phyloP scores from a whole-genome alignment of 2,797 vertebrate species.

The Catostomus latipinnis region DNA sequence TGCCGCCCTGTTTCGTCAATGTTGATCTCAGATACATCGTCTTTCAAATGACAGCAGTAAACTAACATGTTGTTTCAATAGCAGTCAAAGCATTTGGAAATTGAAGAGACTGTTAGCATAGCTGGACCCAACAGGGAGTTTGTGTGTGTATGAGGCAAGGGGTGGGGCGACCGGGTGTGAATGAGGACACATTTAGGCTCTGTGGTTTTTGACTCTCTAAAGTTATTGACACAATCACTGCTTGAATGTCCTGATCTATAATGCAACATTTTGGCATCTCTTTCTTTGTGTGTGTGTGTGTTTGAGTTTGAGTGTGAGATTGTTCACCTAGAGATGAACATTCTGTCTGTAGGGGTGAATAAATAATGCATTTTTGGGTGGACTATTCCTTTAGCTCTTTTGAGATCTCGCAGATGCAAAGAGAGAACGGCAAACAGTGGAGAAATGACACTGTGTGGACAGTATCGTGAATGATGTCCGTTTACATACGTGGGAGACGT shows the following conservation, averaged over 20 bases:
- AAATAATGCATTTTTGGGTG: not conserved
- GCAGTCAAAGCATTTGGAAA: constrained; percentile 15
- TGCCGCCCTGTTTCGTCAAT: not conserved
- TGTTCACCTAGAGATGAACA: no score
- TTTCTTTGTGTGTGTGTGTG: no score
- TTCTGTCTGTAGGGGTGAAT: no score
- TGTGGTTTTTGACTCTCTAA: not conserved
- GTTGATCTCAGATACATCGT: not conserved
- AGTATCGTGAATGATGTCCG: not conserved
- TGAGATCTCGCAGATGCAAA: not conserved
- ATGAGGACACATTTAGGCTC: not conserved
- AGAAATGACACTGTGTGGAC: not conserved
- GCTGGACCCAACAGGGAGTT: constrained; percentile 3
- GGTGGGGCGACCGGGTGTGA: no score
- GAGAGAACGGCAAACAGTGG: not conserved
- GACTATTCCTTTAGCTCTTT: not conserved
- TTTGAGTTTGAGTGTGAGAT: no score
- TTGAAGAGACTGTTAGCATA: not conserved
- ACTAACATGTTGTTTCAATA: not conserved
- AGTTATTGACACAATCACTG: no score
- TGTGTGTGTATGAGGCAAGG: not conserved
- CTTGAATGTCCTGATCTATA: no score
- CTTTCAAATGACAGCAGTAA: constrained; percentile 1
- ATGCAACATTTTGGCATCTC: no score
- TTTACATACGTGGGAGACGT: not conserved